Conservation (phyloP, 2,113 vertebrate genomes). For the Eulemur rufifrons region DNA sequence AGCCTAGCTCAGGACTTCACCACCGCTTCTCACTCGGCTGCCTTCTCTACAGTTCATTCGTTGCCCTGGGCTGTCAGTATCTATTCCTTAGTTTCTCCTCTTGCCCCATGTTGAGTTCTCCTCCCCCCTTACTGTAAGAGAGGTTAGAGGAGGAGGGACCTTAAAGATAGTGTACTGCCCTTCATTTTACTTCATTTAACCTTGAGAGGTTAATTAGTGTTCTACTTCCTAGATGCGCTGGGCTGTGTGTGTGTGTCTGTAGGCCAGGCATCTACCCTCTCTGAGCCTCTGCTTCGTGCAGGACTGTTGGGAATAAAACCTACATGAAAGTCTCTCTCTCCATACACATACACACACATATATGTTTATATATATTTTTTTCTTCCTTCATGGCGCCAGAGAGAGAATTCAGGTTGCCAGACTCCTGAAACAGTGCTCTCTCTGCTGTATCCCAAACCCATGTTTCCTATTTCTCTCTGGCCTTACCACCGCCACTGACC, state of each 20-base stretch:
- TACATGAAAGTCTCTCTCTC: not conserved
- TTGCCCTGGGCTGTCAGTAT: not conserved
- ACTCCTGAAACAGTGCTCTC: not conserved
- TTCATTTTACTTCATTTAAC: not conserved
- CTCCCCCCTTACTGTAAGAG: not conserved
- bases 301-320: not conserved
- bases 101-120: not conserved
- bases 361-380: not conserved
- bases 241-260: not conserved
- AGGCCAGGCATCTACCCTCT: not conserved
- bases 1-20: not conserved
- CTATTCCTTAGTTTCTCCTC: not conserved
- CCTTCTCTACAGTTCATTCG: not conserved
- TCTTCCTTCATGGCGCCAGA: not conserved
- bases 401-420: not conserved
- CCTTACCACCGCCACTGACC: not conserved
- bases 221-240: not conserved
- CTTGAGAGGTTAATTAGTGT: not conserved
- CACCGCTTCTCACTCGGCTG: not conserved
- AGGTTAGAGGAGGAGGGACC: not conserved
- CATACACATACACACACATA: too few relatives aligned
- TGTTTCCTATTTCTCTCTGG: not conserved
- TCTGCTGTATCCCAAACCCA: not conserved
- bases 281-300: not conserved
- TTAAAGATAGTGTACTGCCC: not conserved